These are phyloP conservation scores for Acrocephalus scirpaceus DNA, from an alignment of 2,797 vertebrate species.

Conservation along the genomic window DNA sequence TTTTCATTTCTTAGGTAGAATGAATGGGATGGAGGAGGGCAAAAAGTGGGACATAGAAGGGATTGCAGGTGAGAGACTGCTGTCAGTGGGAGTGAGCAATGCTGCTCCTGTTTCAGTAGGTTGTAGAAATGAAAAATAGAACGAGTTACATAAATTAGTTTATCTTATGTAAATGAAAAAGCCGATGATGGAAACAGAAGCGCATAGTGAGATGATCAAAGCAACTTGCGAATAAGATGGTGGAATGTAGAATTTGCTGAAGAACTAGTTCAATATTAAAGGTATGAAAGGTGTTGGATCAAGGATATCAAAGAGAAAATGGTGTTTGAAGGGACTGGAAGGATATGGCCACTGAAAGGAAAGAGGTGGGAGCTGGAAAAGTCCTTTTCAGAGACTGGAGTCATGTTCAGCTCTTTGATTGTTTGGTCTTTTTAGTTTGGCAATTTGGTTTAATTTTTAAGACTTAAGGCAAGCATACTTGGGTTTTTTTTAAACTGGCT, in stretches of 20 bases:
- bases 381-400: neutral
- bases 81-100: neutral
- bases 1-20: neutral
- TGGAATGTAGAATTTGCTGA: neutral
- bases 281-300: neutral
- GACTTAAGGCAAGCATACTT: neutral
- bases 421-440: neutral
- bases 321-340: neutral
- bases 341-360: neutral
- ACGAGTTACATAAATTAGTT: neutral
- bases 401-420: neutral
- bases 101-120: neutral
- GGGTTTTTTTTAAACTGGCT: neutral
- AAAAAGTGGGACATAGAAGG: neutral
- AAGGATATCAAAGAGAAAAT: neutral
- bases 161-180: neutral
- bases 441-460: neutral
- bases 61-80: neutral
- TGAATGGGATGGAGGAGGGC: neutral
- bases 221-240: neutral
- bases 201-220: accelerated
- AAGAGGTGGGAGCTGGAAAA: neutral
- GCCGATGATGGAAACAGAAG: neutral
- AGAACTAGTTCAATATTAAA: neutral
- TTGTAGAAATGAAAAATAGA: neutral